Conservation (phyloP, 1,140 invertebrate genomes). For the Drosophila equinoxialis region DNA sequence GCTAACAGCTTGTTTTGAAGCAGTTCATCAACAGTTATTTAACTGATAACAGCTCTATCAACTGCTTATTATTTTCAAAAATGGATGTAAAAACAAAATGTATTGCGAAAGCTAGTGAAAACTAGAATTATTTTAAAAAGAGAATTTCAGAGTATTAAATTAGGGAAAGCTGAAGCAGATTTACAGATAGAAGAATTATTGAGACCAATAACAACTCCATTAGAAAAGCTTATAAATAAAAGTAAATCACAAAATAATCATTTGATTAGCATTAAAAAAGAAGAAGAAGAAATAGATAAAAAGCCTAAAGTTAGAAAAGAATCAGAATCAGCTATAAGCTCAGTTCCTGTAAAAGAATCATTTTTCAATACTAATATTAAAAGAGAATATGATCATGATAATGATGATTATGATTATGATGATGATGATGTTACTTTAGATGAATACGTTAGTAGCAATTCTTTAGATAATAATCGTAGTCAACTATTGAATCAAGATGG, state of each 20-base stretch:
- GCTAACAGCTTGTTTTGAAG: no score
- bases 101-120: neutral
- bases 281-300: constrained; percentile 2
- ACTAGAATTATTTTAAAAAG: constrained; percentile 1
- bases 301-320: neutral
- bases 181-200: neutral
- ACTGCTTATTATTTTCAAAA: no score
- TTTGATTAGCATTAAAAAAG: neutral
- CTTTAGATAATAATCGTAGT: neutral
- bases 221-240: neutral
- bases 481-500: neutral
- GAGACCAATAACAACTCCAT: neutral
- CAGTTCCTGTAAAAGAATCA: neutral
- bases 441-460: neutral
- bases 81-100: no score
- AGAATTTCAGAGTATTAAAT: neutral
- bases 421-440: neutral
- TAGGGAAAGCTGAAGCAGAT: neutral
- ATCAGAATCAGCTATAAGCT: neutral
- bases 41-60: no score
- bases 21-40: no score
- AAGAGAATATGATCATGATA: neutral
- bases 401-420: neutral
- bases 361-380: neutral
- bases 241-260: neutral